Conservation (phyloP, 2,888 invertebrate species). For the Anodontia alba region DNA sequence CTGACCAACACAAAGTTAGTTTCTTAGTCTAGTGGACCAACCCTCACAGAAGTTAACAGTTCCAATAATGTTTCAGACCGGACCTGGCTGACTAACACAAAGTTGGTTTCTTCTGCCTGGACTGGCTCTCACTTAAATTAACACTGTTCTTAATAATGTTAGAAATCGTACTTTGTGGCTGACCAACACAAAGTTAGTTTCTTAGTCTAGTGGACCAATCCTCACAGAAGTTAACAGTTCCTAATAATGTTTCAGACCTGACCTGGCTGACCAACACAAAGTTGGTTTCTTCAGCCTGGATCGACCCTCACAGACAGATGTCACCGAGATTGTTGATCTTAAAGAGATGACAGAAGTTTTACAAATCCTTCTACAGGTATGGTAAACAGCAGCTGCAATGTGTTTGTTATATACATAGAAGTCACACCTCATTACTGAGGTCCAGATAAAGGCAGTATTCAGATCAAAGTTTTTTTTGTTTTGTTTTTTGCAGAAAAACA, state of each 20-base stretch:
- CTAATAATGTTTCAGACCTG: constrained; percentile 77
- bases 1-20: constrained; percentile 83
- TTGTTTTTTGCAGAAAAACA: too few relatives aligned
- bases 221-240: too few relatives aligned
- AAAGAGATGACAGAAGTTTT: constrained; percentile 83
- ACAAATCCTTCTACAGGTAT: constrained; percentile 79
- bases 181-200: constrained; percentile 84
- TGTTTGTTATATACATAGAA: too few relatives aligned
- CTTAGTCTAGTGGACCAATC: constrained; percentile 81
- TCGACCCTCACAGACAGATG: constrained; percentile 82
- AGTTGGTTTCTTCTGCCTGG: constrained; percentile 83
- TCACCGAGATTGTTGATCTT: constrained; percentile 82
- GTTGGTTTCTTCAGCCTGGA: constrained; percentile 84
- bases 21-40: constrained; percentile 83
- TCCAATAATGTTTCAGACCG: constrained; percentile 78
- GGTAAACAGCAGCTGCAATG: too few relatives aligned
- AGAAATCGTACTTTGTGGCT: too few relatives aligned
- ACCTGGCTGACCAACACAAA: constrained; percentile 82
- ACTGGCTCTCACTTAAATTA: constrained; percentile 79
- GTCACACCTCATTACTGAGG: too few relatives aligned
- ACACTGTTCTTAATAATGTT: too few relatives aligned
- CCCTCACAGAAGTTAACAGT: too few relatives aligned
- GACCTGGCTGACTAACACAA: constrained; percentile 82
- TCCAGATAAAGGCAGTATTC: not conserved
- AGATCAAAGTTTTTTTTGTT: not conserved